A percentile compares a stretch with the other conserved stretches of the same genome.
phyloP scores from a whole-genome alignment of 2,113 vertebrate species.

The Psittacula cyanocephala region DNA sequence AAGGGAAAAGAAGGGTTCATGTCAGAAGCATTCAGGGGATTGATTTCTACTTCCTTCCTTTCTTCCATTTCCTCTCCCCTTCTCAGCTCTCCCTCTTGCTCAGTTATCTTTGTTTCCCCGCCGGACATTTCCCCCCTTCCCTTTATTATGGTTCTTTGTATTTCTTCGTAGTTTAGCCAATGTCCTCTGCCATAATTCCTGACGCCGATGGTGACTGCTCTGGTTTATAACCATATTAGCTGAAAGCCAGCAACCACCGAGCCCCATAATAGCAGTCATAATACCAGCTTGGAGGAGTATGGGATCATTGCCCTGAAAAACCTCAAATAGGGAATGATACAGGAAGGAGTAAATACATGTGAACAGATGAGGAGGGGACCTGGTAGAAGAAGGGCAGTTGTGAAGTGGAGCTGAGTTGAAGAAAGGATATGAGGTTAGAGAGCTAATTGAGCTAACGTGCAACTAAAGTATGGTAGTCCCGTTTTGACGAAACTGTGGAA shows the following conservation, averaged over 20 bases:
- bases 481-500: not conserved
- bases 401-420: not conserved
- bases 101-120: not conserved
- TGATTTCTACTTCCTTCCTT: not conserved
- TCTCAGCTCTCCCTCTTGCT: not conserved
- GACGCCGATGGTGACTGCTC: not conserved
- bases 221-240: not conserved
- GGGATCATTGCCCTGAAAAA: not conserved
- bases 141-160: not conserved
- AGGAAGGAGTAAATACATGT: not conserved
- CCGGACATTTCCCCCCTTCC: accelerated
- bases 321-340: not conserved
- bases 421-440: not conserved
- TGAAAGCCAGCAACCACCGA: not conserved
- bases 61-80: not conserved
- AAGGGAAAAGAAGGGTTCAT: not conserved
- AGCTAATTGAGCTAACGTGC: not conserved
- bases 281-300: not conserved
- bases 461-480: not conserved
- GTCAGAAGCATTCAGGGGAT: not conserved
- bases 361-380: accelerated
- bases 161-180: not conserved
- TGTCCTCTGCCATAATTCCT: not conserved
- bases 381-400: not conserved
- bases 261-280: not conserved